These are phyloP conservation scores for Euspilapteryx auroguttella DNA, from an alignment of 2,888 invertebrate genomes.

Conservation along the genomic window DNA sequence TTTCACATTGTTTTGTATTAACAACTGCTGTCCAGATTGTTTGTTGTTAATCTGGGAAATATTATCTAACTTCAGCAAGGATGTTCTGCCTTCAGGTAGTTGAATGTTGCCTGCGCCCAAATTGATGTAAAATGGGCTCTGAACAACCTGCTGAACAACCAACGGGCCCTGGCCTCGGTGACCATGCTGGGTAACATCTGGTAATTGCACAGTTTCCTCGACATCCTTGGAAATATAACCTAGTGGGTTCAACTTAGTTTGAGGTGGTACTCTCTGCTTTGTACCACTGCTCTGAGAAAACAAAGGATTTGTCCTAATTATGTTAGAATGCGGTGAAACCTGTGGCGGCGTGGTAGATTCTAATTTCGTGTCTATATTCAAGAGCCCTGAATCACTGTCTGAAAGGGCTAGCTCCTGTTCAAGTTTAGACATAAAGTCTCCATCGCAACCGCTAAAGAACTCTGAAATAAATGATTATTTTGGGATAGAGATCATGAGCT, in stretches of 20 bases:
- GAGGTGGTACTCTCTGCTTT: conserved; percentile 19
- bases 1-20: conserved; percentile 38
- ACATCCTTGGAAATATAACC: no score
- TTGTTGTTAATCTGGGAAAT: conserved; percentile 18
- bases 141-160: conserved; percentile 43
- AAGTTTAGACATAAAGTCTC: conserved; percentile 62
- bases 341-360: conserved; percentile 24
- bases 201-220: conserved; percentile 18
- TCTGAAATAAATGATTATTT: conserved; percentile 48
- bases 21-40: conserved; percentile 34
- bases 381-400: conserved; percentile 26
- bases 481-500: no score
- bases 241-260: no score
- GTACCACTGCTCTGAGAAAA: conserved; percentile 36
- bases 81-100: conserved; percentile 23
- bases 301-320: conserved; percentile 30
- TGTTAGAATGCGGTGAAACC: conserved; percentile 26
- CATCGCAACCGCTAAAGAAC: conserved; percentile 68
- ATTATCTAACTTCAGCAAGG: conserved; percentile 27
- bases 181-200: conserved; percentile 32
- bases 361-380: conserved; percentile 29
- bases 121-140: conserved; percentile 43
- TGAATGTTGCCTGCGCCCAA: conserved; percentile 31
- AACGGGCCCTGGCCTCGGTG: conserved; percentile 28
- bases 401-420: conserved; percentile 40